Evolutionary conservation across 2,888 invertebrate genomes (phyloP).

Genomic region (Mayetiola destructor): DNA sequence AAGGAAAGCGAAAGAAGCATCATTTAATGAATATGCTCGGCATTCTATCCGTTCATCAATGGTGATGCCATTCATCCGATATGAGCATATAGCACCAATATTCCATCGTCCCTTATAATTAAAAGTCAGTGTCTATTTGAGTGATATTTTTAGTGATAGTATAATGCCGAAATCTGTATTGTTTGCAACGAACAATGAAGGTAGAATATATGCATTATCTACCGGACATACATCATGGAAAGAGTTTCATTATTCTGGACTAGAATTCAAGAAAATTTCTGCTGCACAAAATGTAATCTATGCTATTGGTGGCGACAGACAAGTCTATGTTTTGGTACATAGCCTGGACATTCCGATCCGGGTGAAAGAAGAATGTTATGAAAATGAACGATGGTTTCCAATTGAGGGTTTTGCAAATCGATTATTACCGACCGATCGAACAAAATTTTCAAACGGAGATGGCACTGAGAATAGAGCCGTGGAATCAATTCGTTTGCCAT

Average conservation of each 20-base stretch:
- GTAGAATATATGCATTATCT: conserved; percentile 70
- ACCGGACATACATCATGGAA: conserved; percentile 72
- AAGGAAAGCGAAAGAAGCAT: too few species aligned
- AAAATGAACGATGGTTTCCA: conserved; percentile 89
- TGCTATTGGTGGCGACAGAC: conserved; percentile 87
- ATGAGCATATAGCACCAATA: too few species aligned
- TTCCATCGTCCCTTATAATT: too few species aligned
- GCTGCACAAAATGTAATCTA: conserved; percentile 75
- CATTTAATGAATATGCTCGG: too few species aligned
- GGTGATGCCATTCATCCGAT: too few species aligned
- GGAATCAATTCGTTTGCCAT: conserved; percentile 71
- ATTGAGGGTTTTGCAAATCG: conserved; percentile 73
- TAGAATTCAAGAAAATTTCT: conserved; percentile 79
- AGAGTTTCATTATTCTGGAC: conserved; percentile 69
- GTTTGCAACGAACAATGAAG: conserved; percentile 76
- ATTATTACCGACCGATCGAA: conserved; percentile 75
- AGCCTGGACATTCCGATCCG: conserved; percentile 80
- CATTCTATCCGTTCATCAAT: too few species aligned
- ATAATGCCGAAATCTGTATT: conserved; percentile 56
- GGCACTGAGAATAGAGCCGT: conserved; percentile 64
- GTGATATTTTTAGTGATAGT: too few species aligned
- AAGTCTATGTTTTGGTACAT: conserved; percentile 82
- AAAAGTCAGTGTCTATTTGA: too few species aligned
- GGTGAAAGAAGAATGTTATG: conserved; percentile 78
- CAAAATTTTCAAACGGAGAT: conserved; percentile 71